Percentiles rank a stretch among this genome's conserved stretches.
Conservation (phyloP, 2,888 invertebrate species). For the Malachius bipustulatus region DNA sequence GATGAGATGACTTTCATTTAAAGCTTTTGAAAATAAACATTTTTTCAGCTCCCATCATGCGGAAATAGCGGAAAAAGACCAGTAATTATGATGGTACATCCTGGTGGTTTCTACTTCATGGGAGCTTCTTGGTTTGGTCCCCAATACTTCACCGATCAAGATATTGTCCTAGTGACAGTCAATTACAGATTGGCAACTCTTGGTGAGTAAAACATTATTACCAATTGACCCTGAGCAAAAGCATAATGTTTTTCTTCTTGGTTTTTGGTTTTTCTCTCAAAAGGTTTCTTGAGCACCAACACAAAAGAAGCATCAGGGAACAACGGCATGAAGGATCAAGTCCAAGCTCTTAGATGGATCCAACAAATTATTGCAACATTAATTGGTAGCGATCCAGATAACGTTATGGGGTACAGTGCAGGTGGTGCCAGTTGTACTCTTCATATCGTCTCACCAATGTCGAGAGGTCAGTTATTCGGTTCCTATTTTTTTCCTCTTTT, state of each 20-base stretch:
- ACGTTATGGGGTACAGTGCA: constrained; percentile 45
- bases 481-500: not conserved
- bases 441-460: constrained; percentile 51
- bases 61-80: too few species aligned
- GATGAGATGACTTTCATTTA: too few species aligned
- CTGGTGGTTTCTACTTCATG: constrained; percentile 50
- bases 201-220: too few species aligned
- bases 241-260: too few species aligned
- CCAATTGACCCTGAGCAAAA: too few species aligned
- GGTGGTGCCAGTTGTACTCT: constrained; percentile 33
- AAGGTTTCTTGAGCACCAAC: constrained; percentile 42
- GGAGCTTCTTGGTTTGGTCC: constrained; percentile 48
- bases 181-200: constrained; percentile 51
- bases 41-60: too few species aligned
- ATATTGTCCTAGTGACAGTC: constrained; percentile 51
- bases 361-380: constrained; percentile 49
- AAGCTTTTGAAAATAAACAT: too few species aligned
- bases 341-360: constrained; percentile 50
- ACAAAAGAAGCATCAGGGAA: constrained; percentile 52
- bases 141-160: constrained; percentile 50
- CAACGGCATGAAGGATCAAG: constrained; percentile 56
- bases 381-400: constrained; percentile 50
- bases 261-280: too few species aligned
- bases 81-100: constrained; percentile 56
- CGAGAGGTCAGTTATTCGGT: constrained; percentile 34